Evolutionary conservation across 2,888 invertebrate species (phyloP), one percentile per base, ranked within the genome.

Genomic region (Macaria liturata): DNA sequence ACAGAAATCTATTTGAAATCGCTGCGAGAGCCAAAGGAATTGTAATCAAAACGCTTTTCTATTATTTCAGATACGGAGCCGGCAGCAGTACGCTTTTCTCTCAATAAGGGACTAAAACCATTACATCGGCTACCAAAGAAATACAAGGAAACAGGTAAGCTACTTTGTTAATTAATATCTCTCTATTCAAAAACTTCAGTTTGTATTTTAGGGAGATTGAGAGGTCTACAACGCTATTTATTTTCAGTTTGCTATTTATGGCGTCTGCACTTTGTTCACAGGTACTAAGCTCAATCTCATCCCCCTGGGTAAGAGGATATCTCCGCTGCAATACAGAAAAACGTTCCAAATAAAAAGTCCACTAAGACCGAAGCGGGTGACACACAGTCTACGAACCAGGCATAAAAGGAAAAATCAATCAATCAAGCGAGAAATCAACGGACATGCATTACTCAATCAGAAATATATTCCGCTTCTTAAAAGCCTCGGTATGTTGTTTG

Each of bases 381-480:
- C 80, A 63, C 67, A 74, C 40, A 59, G 71, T 32, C 68, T 77
- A 56, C 78, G 71, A 60, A 72, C 70, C 9, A 71, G 73, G 54
- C 64, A 71, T 39, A 83, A 78, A 65, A 74, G 76, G 7, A 84
- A 73, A 59, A 82, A 75, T 58, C 75, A 79, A 63, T 78, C 83
- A 1, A 65, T 67, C 39, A 88, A 89, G 75, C 73, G 83, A 56
- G 83, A 88, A 69, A 74, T 80, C 46, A 62, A 69, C 61, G 75
- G 78, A 65, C 72, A 88, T 84, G 84, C 76, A 52, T 70, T 75
- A 57, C 73, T 83, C 67, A 79, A 78, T 65, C 73, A 76, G 43
- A 86, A 88, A 71, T 83, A 88, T 67, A 80, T 86, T 50, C 89
- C 90, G 46, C 72, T 91, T 52, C 84, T 91, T 76, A 87, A 79